phyloP scores from a whole-genome alignment of 1,140 invertebrate species.

The Drosophila melanica region DNA sequence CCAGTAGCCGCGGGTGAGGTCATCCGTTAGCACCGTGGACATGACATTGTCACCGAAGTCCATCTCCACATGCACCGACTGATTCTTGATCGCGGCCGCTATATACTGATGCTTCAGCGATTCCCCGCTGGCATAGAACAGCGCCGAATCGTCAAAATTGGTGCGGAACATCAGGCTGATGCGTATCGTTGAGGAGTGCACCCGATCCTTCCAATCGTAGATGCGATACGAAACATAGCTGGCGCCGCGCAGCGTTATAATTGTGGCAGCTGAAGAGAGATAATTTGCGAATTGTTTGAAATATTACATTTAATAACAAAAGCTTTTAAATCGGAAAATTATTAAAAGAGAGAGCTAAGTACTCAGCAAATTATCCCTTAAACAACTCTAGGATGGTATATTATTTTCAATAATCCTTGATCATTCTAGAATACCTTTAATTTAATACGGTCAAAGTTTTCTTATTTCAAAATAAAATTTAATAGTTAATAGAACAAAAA shows the following conservation, averaged over 20 bases:
- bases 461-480: too few species aligned
- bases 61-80: constrained; percentile 91
- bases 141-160: constrained; percentile 92
- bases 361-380: too few species aligned
- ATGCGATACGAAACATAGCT: constrained; percentile 96
- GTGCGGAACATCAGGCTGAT: constrained; percentile 96
- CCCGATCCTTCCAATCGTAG: constrained; percentile 95
- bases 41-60: constrained; percentile 92
- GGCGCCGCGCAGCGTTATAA: constrained; percentile 93
- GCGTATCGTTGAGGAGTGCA: constrained; percentile 93
- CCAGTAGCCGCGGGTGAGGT: constrained; percentile 91
- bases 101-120: constrained; percentile 92
- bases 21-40: constrained; percentile 87
- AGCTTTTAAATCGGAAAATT: too few species aligned
- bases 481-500: too few species aligned
- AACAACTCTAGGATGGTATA: too few species aligned
- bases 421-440: too few species aligned
- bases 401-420: too few species aligned
- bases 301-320: too few species aligned
- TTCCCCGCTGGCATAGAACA: constrained; percentile 95
- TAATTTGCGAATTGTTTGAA: background rate
- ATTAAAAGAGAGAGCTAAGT: too few species aligned
- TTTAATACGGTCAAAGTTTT: too few species aligned
- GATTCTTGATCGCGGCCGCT: constrained; percentile 91
- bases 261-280: constrained; percentile 89